Evolutionary conservation across 2,113 vertebrate genomes (phyloP).

Genomic region (Cichladusa arquata): DNA sequence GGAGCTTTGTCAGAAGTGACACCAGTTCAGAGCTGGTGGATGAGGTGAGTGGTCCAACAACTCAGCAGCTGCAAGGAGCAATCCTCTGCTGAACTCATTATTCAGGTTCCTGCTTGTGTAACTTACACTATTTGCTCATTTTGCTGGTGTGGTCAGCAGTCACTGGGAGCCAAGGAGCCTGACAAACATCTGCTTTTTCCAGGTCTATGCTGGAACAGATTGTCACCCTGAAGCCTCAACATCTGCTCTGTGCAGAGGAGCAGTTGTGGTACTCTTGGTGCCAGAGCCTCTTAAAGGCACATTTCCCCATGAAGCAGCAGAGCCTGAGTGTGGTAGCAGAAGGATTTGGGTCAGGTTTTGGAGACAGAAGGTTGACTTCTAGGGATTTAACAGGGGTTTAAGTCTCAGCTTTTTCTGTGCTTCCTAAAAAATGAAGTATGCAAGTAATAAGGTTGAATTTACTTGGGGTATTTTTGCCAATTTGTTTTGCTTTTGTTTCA

Average conservation of each 20-base stretch:
- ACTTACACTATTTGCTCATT: background rate
- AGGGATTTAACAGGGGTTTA: background rate
- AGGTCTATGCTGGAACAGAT: background rate
- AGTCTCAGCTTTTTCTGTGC: background rate
- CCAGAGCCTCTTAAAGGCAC: constrained; percentile 27
- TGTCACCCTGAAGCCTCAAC: background rate
- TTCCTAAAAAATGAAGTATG: background rate
- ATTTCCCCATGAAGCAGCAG: rapidly evolving
- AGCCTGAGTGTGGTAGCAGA: background rate
- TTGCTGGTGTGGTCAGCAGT: background rate
- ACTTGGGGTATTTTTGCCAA: rapidly evolving
- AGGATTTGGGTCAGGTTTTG: background rate
- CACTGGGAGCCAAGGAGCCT: background rate
- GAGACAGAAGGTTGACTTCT: background rate
- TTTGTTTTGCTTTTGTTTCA: background rate
- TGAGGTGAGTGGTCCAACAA: background rate
- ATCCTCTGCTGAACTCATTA: background rate
- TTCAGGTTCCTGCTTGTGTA: background rate
- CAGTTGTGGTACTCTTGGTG: background rate
- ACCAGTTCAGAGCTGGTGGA: background rate
- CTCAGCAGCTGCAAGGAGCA: background rate
- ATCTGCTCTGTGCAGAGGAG: background rate
- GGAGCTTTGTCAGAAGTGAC: background rate
- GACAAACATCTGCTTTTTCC: constrained; percentile 36
- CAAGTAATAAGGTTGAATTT: background rate